A percentile compares a stretch with the other conserved stretches of the same genome.
Evolutionary conservation across 2,888 invertebrate species (phyloP).

Genomic region (Nemotelus nigrinus): DNA sequence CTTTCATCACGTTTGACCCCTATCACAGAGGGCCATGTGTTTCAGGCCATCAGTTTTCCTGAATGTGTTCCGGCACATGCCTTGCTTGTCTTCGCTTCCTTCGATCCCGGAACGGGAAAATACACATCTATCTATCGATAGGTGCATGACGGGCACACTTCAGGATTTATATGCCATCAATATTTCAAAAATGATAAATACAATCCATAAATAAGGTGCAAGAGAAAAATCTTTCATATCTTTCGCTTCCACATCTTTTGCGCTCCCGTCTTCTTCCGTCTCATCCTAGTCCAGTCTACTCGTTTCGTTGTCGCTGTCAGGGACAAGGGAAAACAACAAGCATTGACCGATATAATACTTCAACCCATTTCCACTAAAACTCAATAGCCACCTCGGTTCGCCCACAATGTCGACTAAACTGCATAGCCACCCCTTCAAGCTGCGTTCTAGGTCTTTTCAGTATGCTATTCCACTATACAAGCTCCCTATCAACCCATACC

Average conservation of each 20-base stretch:
- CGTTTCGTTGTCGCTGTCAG: neutral
- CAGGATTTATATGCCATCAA: constrained; percentile 55
- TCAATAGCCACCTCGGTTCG: constrained; percentile 21
- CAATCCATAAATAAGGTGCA: constrained; percentile 56
- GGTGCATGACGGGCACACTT: constrained; percentile 50
- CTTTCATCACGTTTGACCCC: constrained; percentile 42
- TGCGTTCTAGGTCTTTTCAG: constrained; percentile 7
- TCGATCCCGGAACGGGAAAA: constrained; percentile 30
- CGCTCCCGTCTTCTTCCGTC: neutral
- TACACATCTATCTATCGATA: constrained; percentile 41
- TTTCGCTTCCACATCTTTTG: constrained; percentile 29
- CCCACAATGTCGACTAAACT: neutral
- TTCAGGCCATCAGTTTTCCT: constrained; percentile 28
- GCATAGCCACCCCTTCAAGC: constrained; percentile 1
- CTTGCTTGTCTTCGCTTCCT: constrained; percentile 21
- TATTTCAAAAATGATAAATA: constrained; percentile 57
- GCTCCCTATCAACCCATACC: constrained; percentile 11
- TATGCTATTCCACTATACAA: neutral
- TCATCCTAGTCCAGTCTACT: neutral
- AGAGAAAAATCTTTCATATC: constrained; percentile 52
- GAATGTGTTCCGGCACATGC: constrained; percentile 18
- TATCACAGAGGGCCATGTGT: constrained; percentile 31
- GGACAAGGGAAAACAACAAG: constrained; percentile 49
- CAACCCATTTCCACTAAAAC: constrained; percentile 35
- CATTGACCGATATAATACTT: constrained; percentile 49